Evolutionary conservation across 2,888 invertebrate genomes (phyloP), one percentile per base, ranked within the genome.

Genomic region (Eustalomyia histrio): DNA sequence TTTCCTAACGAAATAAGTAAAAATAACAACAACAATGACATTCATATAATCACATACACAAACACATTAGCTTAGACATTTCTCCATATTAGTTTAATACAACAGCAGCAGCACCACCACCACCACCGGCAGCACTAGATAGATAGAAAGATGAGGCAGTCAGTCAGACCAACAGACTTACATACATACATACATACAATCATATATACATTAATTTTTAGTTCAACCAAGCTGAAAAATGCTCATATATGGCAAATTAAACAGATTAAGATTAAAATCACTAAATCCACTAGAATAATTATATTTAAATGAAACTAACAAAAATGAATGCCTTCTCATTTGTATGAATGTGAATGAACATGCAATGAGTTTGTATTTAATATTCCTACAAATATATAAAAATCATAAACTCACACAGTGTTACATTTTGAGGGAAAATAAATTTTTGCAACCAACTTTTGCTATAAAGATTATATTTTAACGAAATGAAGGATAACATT

Each of bases 241-340:
- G 81, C 69, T 81, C 81, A 81, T 81, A 71, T 78, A 81, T 81
- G 81, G 78, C 81, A 81, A 81, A 81, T 81, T 81, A 81, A 81
- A 75, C 81, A 78, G 78, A 81, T 81, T 81, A 81, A 78, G 81
- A 78, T 81, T 74, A 74, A 75, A 81, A 78, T 78, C 81, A 71
- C 78, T 65, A 81, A 81, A 81, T 74, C 78, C 81, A 78, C 78
- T 81, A 61, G 67, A 78, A 81, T 81, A 81, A 81, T 78, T 81
- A 81, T 81, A 81, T 81, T 65, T 61, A 65, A 76, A 74, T 74
- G 69, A 81, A 81, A 74, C 81, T 78, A 65, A 81, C 76, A 47
- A 68, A 81, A 73, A 69, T 64, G 14, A 79, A 60, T 65, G 39
- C 17, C 16, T 18, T 35, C 17, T 3, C 60, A 60, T 47, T 47